These are phyloP conservation scores for Paradoxurus hermaphroditus DNA, from an alignment of 2,113 vertebrate species.

Conservation along the genomic window DNA sequence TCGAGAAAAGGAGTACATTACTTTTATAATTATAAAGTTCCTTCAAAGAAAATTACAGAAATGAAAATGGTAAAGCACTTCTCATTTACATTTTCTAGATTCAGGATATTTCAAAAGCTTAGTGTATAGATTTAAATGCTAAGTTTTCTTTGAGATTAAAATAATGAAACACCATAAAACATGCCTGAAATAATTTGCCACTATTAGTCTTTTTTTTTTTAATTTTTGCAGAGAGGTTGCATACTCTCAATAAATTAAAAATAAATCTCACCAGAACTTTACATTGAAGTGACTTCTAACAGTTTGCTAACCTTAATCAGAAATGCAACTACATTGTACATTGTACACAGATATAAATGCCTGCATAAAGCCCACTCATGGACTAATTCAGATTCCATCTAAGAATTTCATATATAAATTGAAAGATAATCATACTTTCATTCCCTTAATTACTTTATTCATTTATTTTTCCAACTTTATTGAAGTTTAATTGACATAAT, in stretches of 20 bases:
- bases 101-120: neutral
- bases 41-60: neutral
- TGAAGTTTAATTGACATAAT: neutral
- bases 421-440: neutral
- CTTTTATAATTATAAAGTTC: neutral
- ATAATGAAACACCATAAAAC: neutral
- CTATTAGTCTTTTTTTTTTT: neutral
- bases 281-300: neutral
- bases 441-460: neutral
- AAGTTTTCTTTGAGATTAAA: neutral
- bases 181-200: constrained; percentile 2
- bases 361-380: neutral
- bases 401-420: neutral
- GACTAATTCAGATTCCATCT: neutral
- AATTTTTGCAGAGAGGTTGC: neutral
- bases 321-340: neutral
- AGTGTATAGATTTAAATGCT: neutral
- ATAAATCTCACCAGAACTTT: neutral
- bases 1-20: neutral
- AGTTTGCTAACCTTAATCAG: neutral
- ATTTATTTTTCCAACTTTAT: neutral
- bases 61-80: neutral
- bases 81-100: neutral
- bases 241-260: neutral
- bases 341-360: neutral